Conservation (phyloP, 2,113 vertebrate species). For the Calyptomena viridis region DNA sequence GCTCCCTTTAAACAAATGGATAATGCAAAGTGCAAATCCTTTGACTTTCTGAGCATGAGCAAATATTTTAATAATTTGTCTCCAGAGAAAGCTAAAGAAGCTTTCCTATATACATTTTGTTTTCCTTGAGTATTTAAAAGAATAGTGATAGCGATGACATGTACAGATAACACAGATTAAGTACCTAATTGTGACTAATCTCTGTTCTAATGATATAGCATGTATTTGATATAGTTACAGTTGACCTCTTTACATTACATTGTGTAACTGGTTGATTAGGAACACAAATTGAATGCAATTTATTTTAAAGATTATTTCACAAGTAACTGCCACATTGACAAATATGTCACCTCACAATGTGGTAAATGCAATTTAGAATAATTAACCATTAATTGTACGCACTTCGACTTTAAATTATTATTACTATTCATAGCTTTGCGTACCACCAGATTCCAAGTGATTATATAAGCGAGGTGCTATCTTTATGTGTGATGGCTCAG, state of each 20-base stretch:
- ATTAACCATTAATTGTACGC: constrained; percentile 2
- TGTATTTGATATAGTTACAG: neutral
- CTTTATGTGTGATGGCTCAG: neutral
- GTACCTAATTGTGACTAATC: constrained; percentile 48
- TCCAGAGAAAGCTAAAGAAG: neutral
- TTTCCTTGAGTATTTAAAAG: constrained; percentile 14
- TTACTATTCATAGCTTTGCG: neutral
- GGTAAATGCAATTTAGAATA: constrained; percentile 16
- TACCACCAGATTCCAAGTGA: neutral
- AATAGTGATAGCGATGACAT: neutral
- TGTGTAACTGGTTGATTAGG: constrained; percentile 32
- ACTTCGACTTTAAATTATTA: neutral
- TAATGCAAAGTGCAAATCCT: constrained; percentile 14
- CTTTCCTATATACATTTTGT: neutral
- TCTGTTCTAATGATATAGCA: neutral
- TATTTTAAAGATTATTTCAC: constrained; percentile 3
- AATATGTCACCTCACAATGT: constrained; percentile 25
- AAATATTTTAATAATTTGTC: constrained; percentile 47
- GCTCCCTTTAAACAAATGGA: constrained; percentile 19
- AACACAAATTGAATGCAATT: constrained; percentile 25
- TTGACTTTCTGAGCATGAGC: constrained; percentile 9
- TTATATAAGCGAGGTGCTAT: neutral
- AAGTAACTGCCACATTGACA: neutral
- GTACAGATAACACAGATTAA: neutral
- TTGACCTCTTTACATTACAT: constrained; percentile 4